Base-by-base conservation (phyloP, 1,140 invertebrate species). In the Drosophila kurseongensis region DNA sequence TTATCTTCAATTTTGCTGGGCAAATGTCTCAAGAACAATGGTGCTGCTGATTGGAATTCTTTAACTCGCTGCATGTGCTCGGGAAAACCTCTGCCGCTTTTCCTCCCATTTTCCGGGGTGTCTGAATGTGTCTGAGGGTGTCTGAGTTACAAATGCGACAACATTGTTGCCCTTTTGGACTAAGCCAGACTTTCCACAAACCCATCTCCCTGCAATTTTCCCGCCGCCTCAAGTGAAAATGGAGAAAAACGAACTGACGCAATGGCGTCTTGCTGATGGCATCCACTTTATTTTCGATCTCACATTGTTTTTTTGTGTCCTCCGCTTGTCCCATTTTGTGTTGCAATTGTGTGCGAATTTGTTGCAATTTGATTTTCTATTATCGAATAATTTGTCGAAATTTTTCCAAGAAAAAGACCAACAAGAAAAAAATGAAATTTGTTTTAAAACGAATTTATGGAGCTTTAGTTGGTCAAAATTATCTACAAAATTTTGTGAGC, bases 1-100 rank as follows among this genome's bases (percentile, higher is more conserved):
- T 88, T 88, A 88, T 88, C 84, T 88, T 88, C 84, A 88, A 88
- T 88, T 88, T 88, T 77, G 65, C 84, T 58, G 84, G 73, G 62
- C 81, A 76, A 88, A 88, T 83, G 84, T 88, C 84, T 88, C 84
- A 89, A 88, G 84, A 88, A 88, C 84, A 89, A 88, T 88, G 78
- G 84, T 71, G 72, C 65, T 88, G 84, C 77, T 88, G 84, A 88
- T 88, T 88, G 84, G 84, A 88, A 88, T 88, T 89, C 84, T 88
- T 88, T 88, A 88, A 88, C 84, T 77, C 73, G 73, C 66, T 89
- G 84, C 83, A 88, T 80, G 78, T 88, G 78, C 76, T 78, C 54
- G 54, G 57, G 38, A 36, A 61, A 75, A 38, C 42, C 35, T 50
- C 29, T 51, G 8, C 32, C 27, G 16, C 38, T 35, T 29, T 12